phyloP scores from a whole-genome alignment of 2,797 vertebrate species.

The Siniperca obscura region DNA sequence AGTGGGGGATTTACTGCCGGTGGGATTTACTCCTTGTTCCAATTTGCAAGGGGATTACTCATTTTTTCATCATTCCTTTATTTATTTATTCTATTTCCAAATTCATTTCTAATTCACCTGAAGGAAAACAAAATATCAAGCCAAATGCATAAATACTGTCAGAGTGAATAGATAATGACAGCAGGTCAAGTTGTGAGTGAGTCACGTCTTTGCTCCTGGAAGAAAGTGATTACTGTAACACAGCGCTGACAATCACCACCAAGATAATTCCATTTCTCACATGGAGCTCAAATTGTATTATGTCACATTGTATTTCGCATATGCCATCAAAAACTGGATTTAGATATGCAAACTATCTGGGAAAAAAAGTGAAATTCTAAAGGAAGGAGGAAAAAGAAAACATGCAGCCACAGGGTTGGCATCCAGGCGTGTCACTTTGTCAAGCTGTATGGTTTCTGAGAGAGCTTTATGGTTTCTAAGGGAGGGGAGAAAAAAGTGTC shows the following conservation, averaged over 20 bases:
- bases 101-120: constrained; percentile 77
- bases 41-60: constrained; percentile 80
- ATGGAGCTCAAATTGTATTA: constrained; percentile 75
- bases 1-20: constrained; percentile 60
- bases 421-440: constrained; percentile 74
- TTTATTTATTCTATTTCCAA: constrained; percentile 75
- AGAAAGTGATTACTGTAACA: constrained; percentile 79
- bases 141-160: constrained; percentile 72
- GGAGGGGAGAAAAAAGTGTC: constrained; percentile 60
- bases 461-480: constrained; percentile 71
- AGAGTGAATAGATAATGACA: constrained; percentile 75
- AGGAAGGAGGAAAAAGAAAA: constrained; percentile 21
- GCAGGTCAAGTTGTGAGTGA: constrained; percentile 79
- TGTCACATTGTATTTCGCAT: constrained; percentile 76
- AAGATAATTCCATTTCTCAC: constrained; percentile 79
- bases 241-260: constrained; percentile 70
- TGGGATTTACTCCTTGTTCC: constrained; percentile 77
- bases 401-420: constrained; percentile 60
- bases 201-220: constrained; percentile 67
- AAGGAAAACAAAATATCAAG: constrained; percentile 68
- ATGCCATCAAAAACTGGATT: constrained; percentile 76
- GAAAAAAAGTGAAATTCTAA: constrained; percentile 23
- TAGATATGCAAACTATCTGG: constrained; percentile 75
- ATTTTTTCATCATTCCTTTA: constrained; percentile 71
- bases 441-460: constrained; percentile 72